These are phyloP conservation scores for Cephus cinctus DNA, from an alignment of 1,140 invertebrate genomes.

Conservation along the genomic window DNA sequence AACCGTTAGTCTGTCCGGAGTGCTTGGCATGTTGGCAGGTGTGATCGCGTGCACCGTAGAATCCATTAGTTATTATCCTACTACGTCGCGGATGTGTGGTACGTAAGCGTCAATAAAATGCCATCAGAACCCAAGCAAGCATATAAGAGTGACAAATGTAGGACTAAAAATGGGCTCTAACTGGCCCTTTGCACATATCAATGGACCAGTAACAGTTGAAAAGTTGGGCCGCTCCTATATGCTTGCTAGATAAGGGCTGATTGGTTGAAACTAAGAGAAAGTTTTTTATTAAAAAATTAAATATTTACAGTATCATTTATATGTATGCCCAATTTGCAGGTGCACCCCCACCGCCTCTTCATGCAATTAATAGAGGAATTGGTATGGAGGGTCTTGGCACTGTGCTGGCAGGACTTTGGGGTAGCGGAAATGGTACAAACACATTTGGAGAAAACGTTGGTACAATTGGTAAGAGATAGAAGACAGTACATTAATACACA, in stretches of 20 bases:
- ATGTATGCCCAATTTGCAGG: conserved; percentile 59
- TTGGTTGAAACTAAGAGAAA: too few relatives aligned
- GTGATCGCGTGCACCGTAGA: conserved; percentile 83
- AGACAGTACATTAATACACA: neutral
- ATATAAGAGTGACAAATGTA: too few relatives aligned
- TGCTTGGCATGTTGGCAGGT: conserved; percentile 81
- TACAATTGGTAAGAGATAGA: conserved; percentile 65
- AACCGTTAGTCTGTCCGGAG: conserved; percentile 71
- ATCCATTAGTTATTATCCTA: conserved; percentile 87
- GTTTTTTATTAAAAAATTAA: too few relatives aligned
- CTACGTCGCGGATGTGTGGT: conserved; percentile 80
- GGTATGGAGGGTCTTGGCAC: conserved; percentile 82
- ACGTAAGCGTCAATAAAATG: too few relatives aligned
- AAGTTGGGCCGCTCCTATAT: too few relatives aligned
- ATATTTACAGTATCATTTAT: too few relatives aligned
- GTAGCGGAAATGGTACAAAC: conserved; percentile 83
- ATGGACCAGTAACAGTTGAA: too few relatives aligned
- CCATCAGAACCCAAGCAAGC: too few relatives aligned
- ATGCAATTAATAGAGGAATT: conserved; percentile 85
- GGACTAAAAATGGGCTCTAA: too few relatives aligned
- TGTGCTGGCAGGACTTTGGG: conserved; percentile 78
- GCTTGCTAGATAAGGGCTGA: too few relatives aligned
- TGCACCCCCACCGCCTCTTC: conserved; percentile 77
- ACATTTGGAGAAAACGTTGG: conserved; percentile 90
- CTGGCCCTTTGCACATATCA: too few relatives aligned